Base-by-base conservation (phyloP, 2,797 vertebrate species). In the Malurus splendens region DNA sequence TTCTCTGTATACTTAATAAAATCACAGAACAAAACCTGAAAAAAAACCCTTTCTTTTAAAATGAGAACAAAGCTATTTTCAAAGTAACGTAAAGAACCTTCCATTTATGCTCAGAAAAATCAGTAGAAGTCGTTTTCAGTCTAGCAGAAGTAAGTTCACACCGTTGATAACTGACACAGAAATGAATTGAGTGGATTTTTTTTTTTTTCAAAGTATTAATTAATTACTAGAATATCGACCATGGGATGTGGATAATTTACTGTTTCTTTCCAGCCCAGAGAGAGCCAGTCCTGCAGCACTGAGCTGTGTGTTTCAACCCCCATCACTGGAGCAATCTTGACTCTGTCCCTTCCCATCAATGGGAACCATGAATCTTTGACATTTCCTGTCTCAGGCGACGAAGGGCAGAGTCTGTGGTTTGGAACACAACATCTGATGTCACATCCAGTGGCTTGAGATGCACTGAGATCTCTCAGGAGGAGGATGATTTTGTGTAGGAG, bases 381-480 rank as follows among this genome's bases (percentile, higher is more conserved):
- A 0, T 73, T 60, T 28, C 74, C 59, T 10, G 3, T 88, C 77
- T 77, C 82, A 70, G 82, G 70, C 70, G 89, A 91, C 89, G 20
- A 33, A 80, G 36, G 67, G 67, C 82, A 70, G 57, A 68, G 28
- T 67, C 76, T 87, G 93, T 83, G 85, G 77, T 89, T 87, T 89
- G 87, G 87, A 93, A 57, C 80, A 44, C 42, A 64, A 67, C 64
- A 48, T 87, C 86, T 89, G 39, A 83, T 73, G 84, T 79, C 89
- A 87, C 76, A 87, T 81, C 78, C 89, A 87, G 87, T 89, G 89
- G 62, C 45, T 62, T 83, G 76, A 89, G 91, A 60, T 27, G n/a
- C 73, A 27, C 64, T 50, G 67, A 84, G 90, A 60, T 25, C 64
- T 79, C 90, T 94, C 94, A 36, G 10, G 73, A 90, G 82, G 84